Evolutionary conservation across 2,113 vertebrate genomes (phyloP).

Genomic region (Salminus brasiliensis): DNA sequence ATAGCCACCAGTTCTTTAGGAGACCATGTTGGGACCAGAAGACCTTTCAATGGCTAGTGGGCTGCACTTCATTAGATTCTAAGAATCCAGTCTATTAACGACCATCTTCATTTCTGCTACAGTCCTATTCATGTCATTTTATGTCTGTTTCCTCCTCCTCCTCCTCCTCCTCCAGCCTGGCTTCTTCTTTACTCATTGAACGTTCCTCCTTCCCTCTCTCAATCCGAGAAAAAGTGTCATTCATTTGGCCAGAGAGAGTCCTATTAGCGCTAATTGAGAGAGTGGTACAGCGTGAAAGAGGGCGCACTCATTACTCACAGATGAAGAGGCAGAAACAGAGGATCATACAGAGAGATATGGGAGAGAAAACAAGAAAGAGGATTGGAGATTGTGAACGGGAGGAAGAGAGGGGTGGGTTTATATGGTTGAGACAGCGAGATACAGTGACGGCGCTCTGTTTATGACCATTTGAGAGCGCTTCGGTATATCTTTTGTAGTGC

Average conservation of each 20-base stretch:
- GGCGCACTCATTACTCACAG: conserved; percentile 63
- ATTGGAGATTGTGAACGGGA: conserved; percentile 2
- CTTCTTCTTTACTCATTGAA: conserved; percentile 22
- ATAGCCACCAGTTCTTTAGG: no score
- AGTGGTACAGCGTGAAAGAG: conserved; percentile 51
- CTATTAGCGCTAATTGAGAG: conserved; percentile 71
- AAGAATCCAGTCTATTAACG: not conserved
- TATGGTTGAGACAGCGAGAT: not conserved
- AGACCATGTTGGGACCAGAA: not conserved
- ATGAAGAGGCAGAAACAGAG: conserved; percentile 65
- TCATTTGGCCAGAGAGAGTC: conserved; percentile 50
- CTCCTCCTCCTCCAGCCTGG: not conserved
- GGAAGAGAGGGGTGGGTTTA: not conserved
- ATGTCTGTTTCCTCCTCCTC: not conserved
- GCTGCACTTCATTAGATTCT: not conserved
- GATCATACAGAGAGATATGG: conserved; percentile 46
- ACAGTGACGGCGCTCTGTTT: not conserved
- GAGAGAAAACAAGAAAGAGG: conserved; percentile 14
- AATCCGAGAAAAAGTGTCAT: conserved; percentile 41
- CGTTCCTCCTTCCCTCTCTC: not conserved
- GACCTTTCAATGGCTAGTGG: no score
- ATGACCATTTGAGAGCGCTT: not conserved
- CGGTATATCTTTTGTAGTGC: not conserved
- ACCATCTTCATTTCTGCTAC: not conserved
- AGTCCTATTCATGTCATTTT: not conserved